Base-by-base conservation (phyloP, 2,113 vertebrate genomes). In the Oreochromis niloticus region DNA sequence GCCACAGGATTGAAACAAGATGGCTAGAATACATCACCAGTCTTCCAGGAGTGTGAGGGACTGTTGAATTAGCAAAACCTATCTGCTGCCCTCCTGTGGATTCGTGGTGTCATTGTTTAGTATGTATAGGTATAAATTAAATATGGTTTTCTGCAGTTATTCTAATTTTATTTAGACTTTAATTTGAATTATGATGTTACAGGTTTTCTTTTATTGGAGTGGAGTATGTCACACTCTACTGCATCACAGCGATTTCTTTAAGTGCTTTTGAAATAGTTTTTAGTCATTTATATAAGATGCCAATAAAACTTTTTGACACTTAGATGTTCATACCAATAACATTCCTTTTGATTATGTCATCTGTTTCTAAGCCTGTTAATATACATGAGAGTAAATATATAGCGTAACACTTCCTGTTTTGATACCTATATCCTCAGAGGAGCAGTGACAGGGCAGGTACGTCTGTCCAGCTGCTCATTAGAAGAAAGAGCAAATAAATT, bases 81-180 rank as follows among this genome's bases (percentile, higher is more conserved):
- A 56, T 93, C 87, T 95, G 88, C 93, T 94, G 94, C 93, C 95
- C 93, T 88, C 94, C 66, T 86, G 92, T 95, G 95, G 95, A 84
- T n/a, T 34, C 16, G 36, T 1, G 2, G 19, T 27, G 82, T 87
- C 89, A 88, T 24, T 79, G 68, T 54, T 78, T 66, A 39, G 34
- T 39, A 39, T 39, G 19, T 22, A 66, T 22, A 22, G 61, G n/a
- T 66, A 66, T 22, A 66, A 50, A 43, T 50, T 50, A 22, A 22
- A 85, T 0, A 17, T 16, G 30, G 5, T 9, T 66, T 41, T 9
- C 57, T 39, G 63, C 7, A 61, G 61, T 84, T 16, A 19, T 66
- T 14, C 13, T n/a, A 39, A 19, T 13, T 81, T 68, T 68, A 68
- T 39, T 66, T 68, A 68, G 66, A 24, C 13, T 73, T 73, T 73